phyloP scores from a whole-genome alignment of 2,888 invertebrate species.

The Folsomia candida region DNA sequence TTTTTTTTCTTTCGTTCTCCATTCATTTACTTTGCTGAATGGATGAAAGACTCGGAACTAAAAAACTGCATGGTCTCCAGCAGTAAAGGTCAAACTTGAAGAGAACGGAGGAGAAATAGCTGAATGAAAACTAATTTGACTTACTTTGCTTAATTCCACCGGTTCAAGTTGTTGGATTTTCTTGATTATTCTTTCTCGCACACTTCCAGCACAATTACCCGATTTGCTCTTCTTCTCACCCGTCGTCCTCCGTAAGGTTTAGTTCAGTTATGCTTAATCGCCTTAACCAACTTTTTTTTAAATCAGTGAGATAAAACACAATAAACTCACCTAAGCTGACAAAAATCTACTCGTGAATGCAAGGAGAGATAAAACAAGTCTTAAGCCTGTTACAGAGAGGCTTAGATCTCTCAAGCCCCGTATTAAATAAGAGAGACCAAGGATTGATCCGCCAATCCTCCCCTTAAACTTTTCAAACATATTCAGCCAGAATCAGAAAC shows the following conservation, averaged over 20 bases:
- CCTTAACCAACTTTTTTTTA: slow-evolving; percentile 51
- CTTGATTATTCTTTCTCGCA: not conserved
- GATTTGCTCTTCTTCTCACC: not conserved
- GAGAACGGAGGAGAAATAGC: not conserved
- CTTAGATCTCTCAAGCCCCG: slow-evolving; percentile 53
- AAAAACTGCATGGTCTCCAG: not conserved
- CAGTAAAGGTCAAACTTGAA: not conserved
- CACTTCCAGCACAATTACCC: slow-evolving; percentile 3
- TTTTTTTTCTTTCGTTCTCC: too few species aligned
- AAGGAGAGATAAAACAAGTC: slow-evolving; percentile 54
- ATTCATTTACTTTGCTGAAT: not conserved
- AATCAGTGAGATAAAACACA: slow-evolving; percentile 53
- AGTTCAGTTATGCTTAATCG: slow-evolving; percentile 48
- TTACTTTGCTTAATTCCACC: slow-evolving; percentile 15
- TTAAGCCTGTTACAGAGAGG: slow-evolving; percentile 54
- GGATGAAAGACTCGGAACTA: not conserved
- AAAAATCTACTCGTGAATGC: slow-evolving; percentile 54
- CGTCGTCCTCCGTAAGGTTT: slow-evolving; percentile 12
- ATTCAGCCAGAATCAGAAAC: slow-evolving; percentile 1
- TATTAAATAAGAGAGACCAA: slow-evolving; percentile 54
- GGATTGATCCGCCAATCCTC: slow-evolving; percentile 52
- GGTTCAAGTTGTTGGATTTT: not conserved
- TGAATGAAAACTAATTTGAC: slow-evolving; percentile 8
- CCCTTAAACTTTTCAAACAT: not conserved
- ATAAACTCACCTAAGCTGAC: slow-evolving; percentile 54